Evolutionary conservation across 1,140 invertebrate species (phyloP), one percentile per base, ranked within the genome.

Genomic region (Orius laevigatus): DNA sequence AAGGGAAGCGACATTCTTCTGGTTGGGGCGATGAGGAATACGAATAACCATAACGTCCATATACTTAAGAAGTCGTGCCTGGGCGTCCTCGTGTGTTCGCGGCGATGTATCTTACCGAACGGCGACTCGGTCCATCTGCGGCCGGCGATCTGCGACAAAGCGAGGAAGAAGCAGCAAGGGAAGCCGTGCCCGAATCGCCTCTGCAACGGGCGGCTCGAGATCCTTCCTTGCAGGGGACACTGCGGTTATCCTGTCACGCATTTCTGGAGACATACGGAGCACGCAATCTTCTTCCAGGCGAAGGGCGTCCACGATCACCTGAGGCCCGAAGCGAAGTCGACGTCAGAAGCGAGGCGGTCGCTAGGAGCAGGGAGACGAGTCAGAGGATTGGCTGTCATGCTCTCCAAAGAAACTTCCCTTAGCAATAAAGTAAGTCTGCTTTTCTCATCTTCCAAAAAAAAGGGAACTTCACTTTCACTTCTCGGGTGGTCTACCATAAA

Each of bases 1-100:
- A 94, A 61, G 91, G 90, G 11, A 76, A 87, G 54, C 70, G 89
- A 52, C 93, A 97, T 68, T 79, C 85, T 11, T 91, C 86, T 10
- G 92, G 93, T 10, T 97, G 93, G n/a, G 93, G 93, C 93, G 1
- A 97, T 98, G 93, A 69, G 93, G 40, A 98, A 97, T 66, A 97
- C 93, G 1, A 98, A 98, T 66, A 98, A 98, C 66, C 93, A 98
- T 69, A 97, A 98, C 60, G 90, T 94, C 0, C 85, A 91, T 60
- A 97, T 96, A 48, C 70, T 98, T 12, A 96, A 97, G 67, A 97
- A 98, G 65, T 93, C 88, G 40, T 98, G 93, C 58, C 71, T 98
- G 1, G 93, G 93, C 0, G 93, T 97, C 0, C 69, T 97, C 3
- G 77, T 96, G 1, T 98, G 93, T 60, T 87, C 82, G 1, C 70